These are phyloP conservation scores for Paratrypauchen microcephalus DNA, from an alignment of 2,797 vertebrate species.

Conservation along the genomic window DNA sequence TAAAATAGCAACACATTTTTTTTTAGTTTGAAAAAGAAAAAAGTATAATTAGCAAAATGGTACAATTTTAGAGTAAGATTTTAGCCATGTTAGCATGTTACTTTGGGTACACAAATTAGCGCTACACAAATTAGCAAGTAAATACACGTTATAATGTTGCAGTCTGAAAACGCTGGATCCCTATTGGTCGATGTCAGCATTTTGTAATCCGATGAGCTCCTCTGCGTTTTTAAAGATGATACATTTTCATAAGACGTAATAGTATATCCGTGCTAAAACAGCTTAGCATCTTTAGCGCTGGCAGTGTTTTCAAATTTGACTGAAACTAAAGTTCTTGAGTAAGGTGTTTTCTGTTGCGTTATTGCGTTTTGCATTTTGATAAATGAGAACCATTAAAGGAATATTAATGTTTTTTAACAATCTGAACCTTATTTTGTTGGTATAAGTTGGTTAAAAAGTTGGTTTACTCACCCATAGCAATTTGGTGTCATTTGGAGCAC, in stretches of 20 bases:
- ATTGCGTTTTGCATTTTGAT: too few species aligned
- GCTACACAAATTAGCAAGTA: too few species aligned
- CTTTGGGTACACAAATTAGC: too few species aligned
- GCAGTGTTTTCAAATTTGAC: background rate
- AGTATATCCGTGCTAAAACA: background rate
- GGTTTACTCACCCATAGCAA: too few species aligned
- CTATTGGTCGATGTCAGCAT: too few species aligned
- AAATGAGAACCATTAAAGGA: background rate
- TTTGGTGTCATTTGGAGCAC: too few species aligned
- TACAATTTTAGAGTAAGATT: background rate
- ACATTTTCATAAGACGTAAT: background rate
- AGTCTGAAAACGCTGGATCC: too few species aligned
- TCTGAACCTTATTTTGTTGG: too few species aligned
- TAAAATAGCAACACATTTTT: slow-evolving; percentile 1
- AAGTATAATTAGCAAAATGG: background rate
- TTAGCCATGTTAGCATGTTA: background rate
- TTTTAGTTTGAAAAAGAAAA: background rate
- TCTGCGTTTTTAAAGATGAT: background rate
- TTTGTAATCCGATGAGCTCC: background rate
- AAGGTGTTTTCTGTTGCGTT: too few species aligned
- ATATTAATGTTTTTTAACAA: too few species aligned
- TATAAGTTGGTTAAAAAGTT: too few species aligned
- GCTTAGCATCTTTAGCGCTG: background rate
- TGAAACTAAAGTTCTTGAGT: background rate
- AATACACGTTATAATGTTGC: too few species aligned